A percentile compares a stretch with the other conserved stretches of the same genome.
These are phyloP conservation scores for Clamator glandarius DNA, from an alignment of 2,797 vertebrate species.

Conservation along the genomic window DNA sequence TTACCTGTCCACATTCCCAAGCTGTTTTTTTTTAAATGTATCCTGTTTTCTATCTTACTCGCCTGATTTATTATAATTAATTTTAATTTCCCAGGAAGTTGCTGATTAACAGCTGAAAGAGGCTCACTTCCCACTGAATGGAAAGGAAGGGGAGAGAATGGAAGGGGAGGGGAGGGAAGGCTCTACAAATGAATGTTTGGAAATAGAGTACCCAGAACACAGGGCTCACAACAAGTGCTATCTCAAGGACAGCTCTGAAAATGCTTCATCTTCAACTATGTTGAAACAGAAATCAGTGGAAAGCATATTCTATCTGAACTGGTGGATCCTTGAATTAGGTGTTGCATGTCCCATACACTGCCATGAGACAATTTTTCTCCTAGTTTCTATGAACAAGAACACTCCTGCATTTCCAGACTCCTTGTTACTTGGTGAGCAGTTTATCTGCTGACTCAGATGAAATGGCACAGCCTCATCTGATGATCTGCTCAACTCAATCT, in stretches of 20 bases:
- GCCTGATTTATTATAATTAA: neutral
- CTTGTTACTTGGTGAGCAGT: neutral
- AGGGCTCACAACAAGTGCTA: neutral
- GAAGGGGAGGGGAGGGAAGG: too few species aligned
- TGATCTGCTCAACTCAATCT: neutral
- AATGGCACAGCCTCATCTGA: neutral
- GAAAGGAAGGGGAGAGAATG: fast-evolving
- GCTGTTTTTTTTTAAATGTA: neutral
- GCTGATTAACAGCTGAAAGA: neutral
- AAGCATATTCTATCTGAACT: neutral
- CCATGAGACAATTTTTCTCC: neutral
- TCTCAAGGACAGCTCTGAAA: neutral
- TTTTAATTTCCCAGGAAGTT: neutral
- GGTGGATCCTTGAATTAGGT: neutral
- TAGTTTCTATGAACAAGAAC: neutral
- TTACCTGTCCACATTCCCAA: neutral
- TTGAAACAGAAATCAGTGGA: neutral
- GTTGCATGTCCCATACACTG: neutral
- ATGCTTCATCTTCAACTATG: neutral
- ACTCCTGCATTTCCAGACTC: neutral
- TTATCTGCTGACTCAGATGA: neutral
- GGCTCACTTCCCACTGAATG: too few species aligned
- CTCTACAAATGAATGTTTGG: neutral
- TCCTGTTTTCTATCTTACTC: neutral
- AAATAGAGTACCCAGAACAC: neutral